Evolutionary conservation across 2,888 invertebrate genomes (phyloP), one percentile per base, ranked within the genome.

Genomic region (Clistopyga incitator): DNA sequence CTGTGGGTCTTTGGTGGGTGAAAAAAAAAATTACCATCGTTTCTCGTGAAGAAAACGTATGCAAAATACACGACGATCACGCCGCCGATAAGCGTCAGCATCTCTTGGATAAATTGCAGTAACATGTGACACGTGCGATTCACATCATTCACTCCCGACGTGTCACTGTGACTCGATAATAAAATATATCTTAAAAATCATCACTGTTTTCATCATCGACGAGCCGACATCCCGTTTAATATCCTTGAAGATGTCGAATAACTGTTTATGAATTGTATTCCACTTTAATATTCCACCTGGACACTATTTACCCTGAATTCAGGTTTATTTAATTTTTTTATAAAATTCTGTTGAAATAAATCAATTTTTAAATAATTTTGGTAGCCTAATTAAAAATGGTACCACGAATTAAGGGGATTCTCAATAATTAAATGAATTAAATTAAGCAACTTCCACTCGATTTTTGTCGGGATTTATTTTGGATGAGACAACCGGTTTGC

Each of bases 41-140:
- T 89, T 71, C 84, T 89, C 76, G 82, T 84, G 86, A 91, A 47
- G 72, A 91, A 86, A 61, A 92, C 81, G 88, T 93, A 93, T 87
- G 92, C 82, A 78, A 92, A 85, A 87, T 90, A 93, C 83, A 87
- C 87, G 86, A 93, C 81, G 88, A 92, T 88, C 67, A 92, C 84
- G 70, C 92, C 92, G 74, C 92, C 92, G 84, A 93, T 89, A 84
- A 92, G 84, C 84, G 90, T 90, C 90, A 93, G 88, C 91, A 92
- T 92, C 84, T 92, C 91, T 86, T 88, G 86, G 72, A 90, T 77
- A 59, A 90, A 71, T 89, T 89, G 89, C 85, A 89, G 88, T 87
- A 90, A 90, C 91, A 91, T 91, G 89, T 90, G 90, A 86, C 86
- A 82, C 84, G 83, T 85, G 65, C 75, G 82, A 83, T 88, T 89